Evolutionary conservation across 2,113 vertebrate genomes (phyloP).

Genomic region (Colius striatus): DNA sequence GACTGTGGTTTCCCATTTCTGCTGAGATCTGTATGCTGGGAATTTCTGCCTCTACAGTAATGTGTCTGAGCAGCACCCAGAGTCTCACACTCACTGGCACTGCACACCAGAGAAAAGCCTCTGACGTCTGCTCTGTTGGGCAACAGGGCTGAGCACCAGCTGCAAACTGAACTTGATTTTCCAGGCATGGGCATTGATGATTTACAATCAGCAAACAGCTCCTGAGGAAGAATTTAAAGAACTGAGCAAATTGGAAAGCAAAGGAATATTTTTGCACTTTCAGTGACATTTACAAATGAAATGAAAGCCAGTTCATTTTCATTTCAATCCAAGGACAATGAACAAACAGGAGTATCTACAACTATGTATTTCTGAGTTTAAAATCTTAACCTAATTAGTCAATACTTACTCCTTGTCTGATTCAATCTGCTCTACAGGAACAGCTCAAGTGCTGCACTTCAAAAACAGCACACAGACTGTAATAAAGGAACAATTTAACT

Average conservation of each 20-base stretch:
- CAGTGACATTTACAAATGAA: not conserved
- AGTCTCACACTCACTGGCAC: not conserved
- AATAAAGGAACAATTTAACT: conserved; percentile 22
- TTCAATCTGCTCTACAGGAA: not conserved
- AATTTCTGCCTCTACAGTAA: not conserved
- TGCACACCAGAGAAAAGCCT: not conserved
- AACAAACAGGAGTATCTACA: not conserved
- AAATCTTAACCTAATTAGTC: conserved; percentile 10
- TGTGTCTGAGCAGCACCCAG: not conserved
- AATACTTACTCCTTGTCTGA: not conserved
- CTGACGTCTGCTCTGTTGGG: not conserved
- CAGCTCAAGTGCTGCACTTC: not conserved
- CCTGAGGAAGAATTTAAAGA: not conserved
- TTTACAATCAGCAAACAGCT: not conserved
- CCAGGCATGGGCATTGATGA: not conserved
- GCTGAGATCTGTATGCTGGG: not conserved
- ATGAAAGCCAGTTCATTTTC: not conserved
- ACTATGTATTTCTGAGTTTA: not conserved
- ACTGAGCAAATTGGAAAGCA: not conserved
- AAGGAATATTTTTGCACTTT: conserved; percentile 2
- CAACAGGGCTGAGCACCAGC: not conserved
- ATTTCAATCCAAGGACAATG: not conserved
- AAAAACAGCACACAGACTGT: not conserved
- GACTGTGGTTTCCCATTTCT: not conserved
- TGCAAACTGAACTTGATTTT: not conserved